A percentile compares a stretch with the other conserved stretches of the same genome.
phyloP scores from a whole-genome alignment of 2,888 invertebrate species.

The Calliphora vomitoria region DNA sequence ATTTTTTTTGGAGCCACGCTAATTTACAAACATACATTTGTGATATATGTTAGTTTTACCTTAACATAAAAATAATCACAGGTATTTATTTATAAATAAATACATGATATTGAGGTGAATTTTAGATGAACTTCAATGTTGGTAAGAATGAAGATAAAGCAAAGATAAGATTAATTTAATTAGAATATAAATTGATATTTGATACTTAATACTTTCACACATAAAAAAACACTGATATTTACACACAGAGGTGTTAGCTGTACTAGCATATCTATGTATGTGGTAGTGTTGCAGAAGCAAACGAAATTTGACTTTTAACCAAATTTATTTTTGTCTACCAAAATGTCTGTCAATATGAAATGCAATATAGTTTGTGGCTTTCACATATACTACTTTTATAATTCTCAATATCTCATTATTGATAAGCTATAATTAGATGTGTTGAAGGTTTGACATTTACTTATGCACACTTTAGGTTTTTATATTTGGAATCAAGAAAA shows the following conservation, averaged over 20 bases:
- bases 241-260: neutral
- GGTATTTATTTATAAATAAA: neutral
- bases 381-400: neutral
- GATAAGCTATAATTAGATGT: conserved; percentile 7
- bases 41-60: conserved; percentile 9
- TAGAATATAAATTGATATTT: conserved; percentile 48
- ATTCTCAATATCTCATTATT: neutral
- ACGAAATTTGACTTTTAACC: conserved; percentile 9
- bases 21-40: neutral
- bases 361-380: conserved; percentile 3
- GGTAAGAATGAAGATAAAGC: neutral
- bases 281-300: neutral
- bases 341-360: conserved; percentile 16
- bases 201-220: conserved; percentile 40
- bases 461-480: no score
- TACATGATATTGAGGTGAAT: conserved; percentile 7
- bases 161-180: conserved; percentile 24
- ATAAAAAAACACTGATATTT: neutral
- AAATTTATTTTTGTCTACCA: conserved; percentile 27
- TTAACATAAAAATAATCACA: neutral
- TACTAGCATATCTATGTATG: neutral
- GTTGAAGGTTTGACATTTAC: neutral
- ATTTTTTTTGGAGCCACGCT: no score
- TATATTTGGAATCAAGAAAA: no score
- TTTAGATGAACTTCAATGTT: neutral